Evolutionary conservation across 2,797 vertebrate genomes (phyloP).

Genomic region (Bucorvus abyssinicus): DNA sequence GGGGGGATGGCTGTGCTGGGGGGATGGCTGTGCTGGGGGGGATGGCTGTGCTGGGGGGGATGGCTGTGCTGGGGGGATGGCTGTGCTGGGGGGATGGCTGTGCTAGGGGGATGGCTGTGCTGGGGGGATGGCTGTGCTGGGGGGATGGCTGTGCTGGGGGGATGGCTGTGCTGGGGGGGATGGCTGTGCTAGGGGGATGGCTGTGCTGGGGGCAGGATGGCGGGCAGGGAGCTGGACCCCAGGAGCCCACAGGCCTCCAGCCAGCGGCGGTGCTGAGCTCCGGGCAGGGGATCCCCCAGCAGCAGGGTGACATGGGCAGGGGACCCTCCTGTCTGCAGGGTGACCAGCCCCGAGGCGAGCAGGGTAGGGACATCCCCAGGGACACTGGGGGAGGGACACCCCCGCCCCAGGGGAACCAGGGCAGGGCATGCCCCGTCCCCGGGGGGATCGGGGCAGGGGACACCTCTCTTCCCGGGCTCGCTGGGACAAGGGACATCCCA

Average conservation of each 20-base stretch:
- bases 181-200: no score
- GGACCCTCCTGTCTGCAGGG: not conserved
- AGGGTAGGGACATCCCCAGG: not conserved
- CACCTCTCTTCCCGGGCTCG: no score
- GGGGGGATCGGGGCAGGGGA: not conserved
- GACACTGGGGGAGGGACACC: no score
- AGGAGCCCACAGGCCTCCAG: fast-evolving
- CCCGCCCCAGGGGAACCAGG: not conserved
- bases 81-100: no score
- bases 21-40: no score
- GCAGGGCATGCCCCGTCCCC: not conserved
- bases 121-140: no score
- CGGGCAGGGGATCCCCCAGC: not conserved
- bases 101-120: no score
- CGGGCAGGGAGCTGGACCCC: not conserved
- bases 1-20: no score
- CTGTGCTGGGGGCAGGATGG: not conserved
- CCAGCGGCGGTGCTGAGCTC: not conserved
- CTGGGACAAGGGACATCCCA: not conserved
- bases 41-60: no score
- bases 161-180: no score
- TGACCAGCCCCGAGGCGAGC: not conserved
- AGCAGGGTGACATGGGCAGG: fast-evolving
- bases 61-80: no score
- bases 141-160: no score